phyloP scores from a whole-genome alignment of 1,140 invertebrate genomes.

The Drosophila simulans region DNA sequence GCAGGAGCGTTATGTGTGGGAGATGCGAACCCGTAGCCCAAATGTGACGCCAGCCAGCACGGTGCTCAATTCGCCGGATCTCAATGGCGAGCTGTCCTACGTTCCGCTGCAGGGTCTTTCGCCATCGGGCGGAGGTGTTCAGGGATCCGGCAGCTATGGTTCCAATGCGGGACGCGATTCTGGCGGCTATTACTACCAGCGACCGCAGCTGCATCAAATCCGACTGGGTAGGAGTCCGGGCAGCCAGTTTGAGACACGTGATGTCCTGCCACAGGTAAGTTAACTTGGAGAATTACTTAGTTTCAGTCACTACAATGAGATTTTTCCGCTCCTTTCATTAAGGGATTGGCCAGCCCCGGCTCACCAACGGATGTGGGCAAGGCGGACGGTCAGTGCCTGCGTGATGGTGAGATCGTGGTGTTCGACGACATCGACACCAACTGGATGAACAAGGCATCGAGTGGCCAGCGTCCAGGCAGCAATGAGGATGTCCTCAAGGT shows the following conservation, averaged over 20 bases:
- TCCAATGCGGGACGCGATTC: slow-evolving; percentile 16
- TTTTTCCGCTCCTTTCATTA: not conserved
- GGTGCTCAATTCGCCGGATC: slow-evolving; percentile 82
- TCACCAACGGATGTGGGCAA: slow-evolving; percentile 82
- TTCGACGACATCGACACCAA: slow-evolving; percentile 92
- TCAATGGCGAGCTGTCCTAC: slow-evolving; percentile 72
- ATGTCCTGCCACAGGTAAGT: slow-evolving; percentile 52
- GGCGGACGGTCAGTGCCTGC: slow-evolving; percentile 68
- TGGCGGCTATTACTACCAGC: slow-evolving; percentile 60
- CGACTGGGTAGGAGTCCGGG: slow-evolving; percentile 80
- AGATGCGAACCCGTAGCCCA: slow-evolving; percentile 81
- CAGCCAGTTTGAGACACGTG: slow-evolving; percentile 66
- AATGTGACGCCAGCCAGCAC: slow-evolving; percentile 84
- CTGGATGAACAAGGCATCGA: slow-evolving; percentile 85
- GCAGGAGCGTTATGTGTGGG: slow-evolving; percentile 83
- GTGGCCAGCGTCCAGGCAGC: slow-evolving; percentile 28
- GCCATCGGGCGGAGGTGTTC: slow-evolving; percentile 23
- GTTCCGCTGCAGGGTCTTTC: slow-evolving; percentile 55
- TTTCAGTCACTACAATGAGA: not conserved
- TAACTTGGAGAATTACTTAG: not conserved
- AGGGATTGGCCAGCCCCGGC: slow-evolving; percentile 75
- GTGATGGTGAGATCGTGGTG: slow-evolving; percentile 88
- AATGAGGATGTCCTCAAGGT: slow-evolving; percentile 87
- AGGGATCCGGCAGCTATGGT: slow-evolving; percentile 23
- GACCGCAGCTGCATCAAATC: slow-evolving; percentile 77